phyloP scores from a whole-genome alignment of 2,797 vertebrate genomes.

The Myripristis jacobus region DNA sequence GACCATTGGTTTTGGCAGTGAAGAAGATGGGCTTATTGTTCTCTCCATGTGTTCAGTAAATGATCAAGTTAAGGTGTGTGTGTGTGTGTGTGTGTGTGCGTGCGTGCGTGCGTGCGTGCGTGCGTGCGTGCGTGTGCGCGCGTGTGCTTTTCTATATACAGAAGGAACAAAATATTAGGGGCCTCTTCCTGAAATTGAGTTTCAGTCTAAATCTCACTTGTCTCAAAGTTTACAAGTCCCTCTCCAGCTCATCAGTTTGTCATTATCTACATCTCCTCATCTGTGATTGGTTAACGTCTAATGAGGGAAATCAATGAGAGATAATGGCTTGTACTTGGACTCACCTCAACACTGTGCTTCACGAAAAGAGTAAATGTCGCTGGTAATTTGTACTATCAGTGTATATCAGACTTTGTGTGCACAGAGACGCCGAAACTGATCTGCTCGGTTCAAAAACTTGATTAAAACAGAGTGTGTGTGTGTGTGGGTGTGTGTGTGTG shows the following conservation, averaged over 20 bases:
- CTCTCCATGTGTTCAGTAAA: conserved; percentile 65
- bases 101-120: conserved; percentile 58
- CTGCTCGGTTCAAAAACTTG: conserved; percentile 12
- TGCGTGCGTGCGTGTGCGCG: background rate
- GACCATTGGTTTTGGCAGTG: conserved; percentile 50
- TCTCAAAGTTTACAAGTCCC: too few species aligned
- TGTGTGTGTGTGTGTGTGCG: conserved; percentile 38
- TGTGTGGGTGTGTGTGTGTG: background rate
- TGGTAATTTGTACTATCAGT: background rate
- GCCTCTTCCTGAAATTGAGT: too few species aligned
- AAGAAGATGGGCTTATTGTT: conserved; percentile 53
- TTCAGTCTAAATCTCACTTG: too few species aligned
- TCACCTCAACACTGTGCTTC: too few species aligned
- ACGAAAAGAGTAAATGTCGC: background rate
- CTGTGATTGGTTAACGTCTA: too few species aligned
- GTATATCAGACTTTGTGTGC: conserved; percentile 57
- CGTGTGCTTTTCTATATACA: too few species aligned
- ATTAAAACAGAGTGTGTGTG: too few species aligned
- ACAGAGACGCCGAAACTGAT: conserved; percentile 56
- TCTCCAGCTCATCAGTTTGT: too few species aligned
- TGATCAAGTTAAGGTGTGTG: conserved; percentile 74
- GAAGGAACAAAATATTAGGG: too few species aligned
- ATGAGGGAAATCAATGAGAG: too few species aligned
- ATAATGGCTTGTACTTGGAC: too few species aligned
- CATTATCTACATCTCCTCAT: too few species aligned